Percentiles rank a stretch among this genome's conserved stretches.
Evolutionary conservation across 2,113 vertebrate genomes (phyloP).

Genomic region (Vicugna pacos): DNA sequence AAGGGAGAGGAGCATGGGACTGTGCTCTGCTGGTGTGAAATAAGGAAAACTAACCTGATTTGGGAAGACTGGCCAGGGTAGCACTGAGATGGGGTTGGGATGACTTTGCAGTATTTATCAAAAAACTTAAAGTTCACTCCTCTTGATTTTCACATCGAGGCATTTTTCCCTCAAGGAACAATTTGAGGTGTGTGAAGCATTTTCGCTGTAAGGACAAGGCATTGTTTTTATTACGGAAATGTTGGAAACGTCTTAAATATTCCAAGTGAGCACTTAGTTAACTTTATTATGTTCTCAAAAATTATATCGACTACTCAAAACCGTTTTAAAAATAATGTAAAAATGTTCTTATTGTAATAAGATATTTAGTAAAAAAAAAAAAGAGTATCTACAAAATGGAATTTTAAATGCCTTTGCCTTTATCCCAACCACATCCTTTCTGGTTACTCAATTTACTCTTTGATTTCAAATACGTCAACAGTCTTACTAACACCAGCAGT

Average conservation of each 20-base stretch:
- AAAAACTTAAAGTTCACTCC: fast-evolving
- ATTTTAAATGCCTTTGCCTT: neutral
- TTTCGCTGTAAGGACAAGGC: neutral
- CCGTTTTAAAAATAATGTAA: neutral
- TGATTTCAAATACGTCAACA: conserved; percentile 5
- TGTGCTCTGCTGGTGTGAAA: neutral
- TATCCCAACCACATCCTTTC: neutral
- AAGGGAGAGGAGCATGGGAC: fast-evolving
- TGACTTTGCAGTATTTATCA: neutral
- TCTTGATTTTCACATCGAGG: neutral
- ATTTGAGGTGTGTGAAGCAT: neutral
- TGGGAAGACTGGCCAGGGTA: neutral
- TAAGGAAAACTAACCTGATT: neutral
- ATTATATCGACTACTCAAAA: neutral
- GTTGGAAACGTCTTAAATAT: neutral
- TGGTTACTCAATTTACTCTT: neutral
- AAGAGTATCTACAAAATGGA: neutral
- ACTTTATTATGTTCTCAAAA: neutral
- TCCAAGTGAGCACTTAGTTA: neutral
- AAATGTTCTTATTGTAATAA: neutral
- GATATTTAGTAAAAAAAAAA: neutral
- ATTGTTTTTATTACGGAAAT: neutral
- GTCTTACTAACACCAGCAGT: neutral
- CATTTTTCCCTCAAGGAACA: neutral
- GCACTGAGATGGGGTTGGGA: neutral